Conservation (phyloP, 1,140 invertebrate genomes). For the Myzus persicae region DNA sequence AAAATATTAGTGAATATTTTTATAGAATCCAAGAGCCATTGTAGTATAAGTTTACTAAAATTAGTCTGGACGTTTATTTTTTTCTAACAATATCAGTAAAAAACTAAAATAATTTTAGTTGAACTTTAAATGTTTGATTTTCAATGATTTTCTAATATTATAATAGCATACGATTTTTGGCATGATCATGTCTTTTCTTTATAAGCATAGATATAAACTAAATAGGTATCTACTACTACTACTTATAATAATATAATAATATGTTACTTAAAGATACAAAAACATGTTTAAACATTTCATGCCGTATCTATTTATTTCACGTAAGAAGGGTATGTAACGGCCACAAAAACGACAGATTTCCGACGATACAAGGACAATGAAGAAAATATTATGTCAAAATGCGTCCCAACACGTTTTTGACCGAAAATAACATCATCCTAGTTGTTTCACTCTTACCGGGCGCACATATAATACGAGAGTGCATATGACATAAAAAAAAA, state of each 20-base stretch:
- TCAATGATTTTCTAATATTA: background rate
- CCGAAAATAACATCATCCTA: background rate
- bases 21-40: too few relatives aligned
- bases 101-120: background rate
- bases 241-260: background rate
- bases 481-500: constrained; percentile 16
- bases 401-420: constrained; percentile 30
- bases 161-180: background rate
- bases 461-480: background rate
- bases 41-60: too few relatives aligned
- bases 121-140: background rate
- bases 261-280: background rate
- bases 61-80: too few relatives aligned
- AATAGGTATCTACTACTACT: background rate
- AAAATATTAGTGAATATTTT: too few relatives aligned
- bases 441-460: background rate
- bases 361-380: background rate
- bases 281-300: background rate
- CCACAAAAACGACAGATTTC: background rate
- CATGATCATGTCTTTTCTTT: background rate
- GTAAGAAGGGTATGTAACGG: background rate
- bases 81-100: background rate
- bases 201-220: background rate
- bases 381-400: constrained; percentile 10
- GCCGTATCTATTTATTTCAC: background rate